These are phyloP conservation scores for Platysternon megacephalum DNA, from an alignment of 2,113 vertebrate species.

Conservation along the genomic window DNA sequence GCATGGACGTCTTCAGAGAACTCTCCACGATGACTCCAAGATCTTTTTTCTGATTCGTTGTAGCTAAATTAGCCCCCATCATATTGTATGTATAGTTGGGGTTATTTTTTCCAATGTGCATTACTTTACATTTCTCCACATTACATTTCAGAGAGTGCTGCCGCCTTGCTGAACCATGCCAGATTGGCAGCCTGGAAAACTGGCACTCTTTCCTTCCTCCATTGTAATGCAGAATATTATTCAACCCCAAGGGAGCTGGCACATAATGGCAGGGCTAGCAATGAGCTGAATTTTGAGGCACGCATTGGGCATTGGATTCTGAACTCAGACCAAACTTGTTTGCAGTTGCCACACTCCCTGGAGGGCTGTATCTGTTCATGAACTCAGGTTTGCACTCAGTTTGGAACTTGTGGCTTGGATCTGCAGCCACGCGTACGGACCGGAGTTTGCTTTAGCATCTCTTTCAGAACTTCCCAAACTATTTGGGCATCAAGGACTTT, in stretches of 20 bases:
- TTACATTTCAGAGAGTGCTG: too few species aligned
- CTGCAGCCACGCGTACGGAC: background rate
- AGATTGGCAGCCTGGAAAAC: background rate
- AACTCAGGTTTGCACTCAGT: background rate
- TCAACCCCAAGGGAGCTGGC: background rate
- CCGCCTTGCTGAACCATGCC: background rate
- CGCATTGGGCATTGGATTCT: background rate
- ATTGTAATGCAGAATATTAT: background rate
- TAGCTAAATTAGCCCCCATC: too few species aligned
- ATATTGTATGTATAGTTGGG: too few species aligned
- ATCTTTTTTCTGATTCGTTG: too few species aligned
- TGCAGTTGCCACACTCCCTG: background rate
- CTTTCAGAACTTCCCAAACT: too few species aligned
- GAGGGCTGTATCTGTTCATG: background rate
- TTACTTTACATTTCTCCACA: too few species aligned
- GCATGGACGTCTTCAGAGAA: too few species aligned
- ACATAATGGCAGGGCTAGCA: fast-evolving
- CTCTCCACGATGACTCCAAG: too few species aligned
- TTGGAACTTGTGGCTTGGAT: background rate
- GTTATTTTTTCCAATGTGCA: too few species aligned
- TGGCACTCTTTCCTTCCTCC: background rate
- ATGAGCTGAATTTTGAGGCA: background rate
- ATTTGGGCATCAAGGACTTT: too few species aligned
- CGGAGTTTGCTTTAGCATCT: too few species aligned
- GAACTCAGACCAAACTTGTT: fast-evolving